A percentile compares a stretch with the other conserved stretches of the same genome.
Evolutionary conservation across 2,888 invertebrate genomes (phyloP).

Genomic region (Plebejus melissa): DNA sequence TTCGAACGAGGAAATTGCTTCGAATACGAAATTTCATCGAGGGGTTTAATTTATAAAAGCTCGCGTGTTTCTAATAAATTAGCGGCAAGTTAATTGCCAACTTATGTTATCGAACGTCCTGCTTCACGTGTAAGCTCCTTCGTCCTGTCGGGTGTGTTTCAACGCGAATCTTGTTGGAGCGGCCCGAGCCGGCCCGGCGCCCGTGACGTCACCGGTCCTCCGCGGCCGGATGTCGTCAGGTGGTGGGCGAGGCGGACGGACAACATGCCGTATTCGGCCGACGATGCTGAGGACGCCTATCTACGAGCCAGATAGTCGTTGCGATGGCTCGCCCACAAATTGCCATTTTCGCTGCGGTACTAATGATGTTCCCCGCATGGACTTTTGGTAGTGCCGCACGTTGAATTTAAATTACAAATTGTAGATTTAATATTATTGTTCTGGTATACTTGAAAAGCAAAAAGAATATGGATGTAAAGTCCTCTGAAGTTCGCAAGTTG

Average conservation of each 20-base stretch:
- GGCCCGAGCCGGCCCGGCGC: conserved; percentile 60
- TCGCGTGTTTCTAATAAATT: not conserved
- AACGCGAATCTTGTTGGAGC: conserved; percentile 53
- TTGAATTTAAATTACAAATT: not conserved
- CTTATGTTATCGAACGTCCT: not conserved
- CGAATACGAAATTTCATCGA: not conserved
- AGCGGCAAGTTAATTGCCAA: not conserved
- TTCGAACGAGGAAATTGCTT: not conserved
- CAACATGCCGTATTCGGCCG: conserved; percentile 53
- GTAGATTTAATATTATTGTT: not conserved
- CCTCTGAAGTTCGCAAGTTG: not conserved
- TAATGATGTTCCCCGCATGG: not conserved
- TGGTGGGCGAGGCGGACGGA: conserved; percentile 54
- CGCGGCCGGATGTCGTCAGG: conserved; percentile 44
- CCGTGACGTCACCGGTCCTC: conserved; percentile 60
- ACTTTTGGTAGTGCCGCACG: not conserved
- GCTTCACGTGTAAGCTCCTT: conserved; percentile 30
- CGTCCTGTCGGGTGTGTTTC: conserved; percentile 61
- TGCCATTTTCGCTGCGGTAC: conserved; percentile 1
- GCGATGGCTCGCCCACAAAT: conserved; percentile 70
- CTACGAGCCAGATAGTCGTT: conserved; percentile 58
- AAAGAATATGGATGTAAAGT: not conserved
- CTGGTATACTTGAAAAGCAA: not conserved
- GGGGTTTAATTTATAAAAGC: not conserved
- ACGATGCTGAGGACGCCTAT: conserved; percentile 63